Evolutionary conservation across 92 coral and sea anemone genomes (phyloP), one percentile per base, ranked within the genome.

Genomic region (Hydrozoanthus gracilis): DNA sequence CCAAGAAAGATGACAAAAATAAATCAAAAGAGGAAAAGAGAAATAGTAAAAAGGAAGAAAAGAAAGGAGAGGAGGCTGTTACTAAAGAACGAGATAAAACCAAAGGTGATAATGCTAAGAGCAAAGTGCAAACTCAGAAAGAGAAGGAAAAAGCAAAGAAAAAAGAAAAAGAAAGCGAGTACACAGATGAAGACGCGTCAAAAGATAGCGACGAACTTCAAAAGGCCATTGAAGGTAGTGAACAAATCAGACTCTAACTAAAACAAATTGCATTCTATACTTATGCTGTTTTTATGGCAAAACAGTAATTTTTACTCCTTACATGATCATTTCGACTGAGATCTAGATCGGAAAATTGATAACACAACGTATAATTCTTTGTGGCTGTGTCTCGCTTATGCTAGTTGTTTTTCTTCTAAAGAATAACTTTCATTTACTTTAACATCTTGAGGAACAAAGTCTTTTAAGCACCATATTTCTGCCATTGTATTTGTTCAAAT

Each of bases 61-160:
- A 83, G 78, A 48, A 51, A 52, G 46, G 14, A 66, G 65, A 44
- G 14, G 51, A 51, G 15, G 66, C 68, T 16, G 87, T 76, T 16
- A 84, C 75, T 49, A 93, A 88, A 84, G 89, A 78, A 67, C 84
- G 51, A 39, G 71, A 70, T 15, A 87, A 83, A 71, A 58, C 15
- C 64, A 58, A 58, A 16, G 64, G 4, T 8, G 15, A 58, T 11
- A 58, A 16, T 58, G 64, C 15, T 11, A 58, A 58, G 64, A 58
- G 5, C 15, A 8, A 58, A 58, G 15, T 5, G 64, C 64, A 2
- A 27, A 16, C 64, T 12, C 4, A 15, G 12, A 58, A 9, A 58
- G 15, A 58, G 64, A 11, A 14, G 15, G 15, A 58, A 11, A 58
- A 58, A 58, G 64, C 12, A 45, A 27, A 68, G 73, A 48, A 8